phyloP scores from a whole-genome alignment of 1,140 invertebrate species.

The Leguminivora glycinivorella region DNA sequence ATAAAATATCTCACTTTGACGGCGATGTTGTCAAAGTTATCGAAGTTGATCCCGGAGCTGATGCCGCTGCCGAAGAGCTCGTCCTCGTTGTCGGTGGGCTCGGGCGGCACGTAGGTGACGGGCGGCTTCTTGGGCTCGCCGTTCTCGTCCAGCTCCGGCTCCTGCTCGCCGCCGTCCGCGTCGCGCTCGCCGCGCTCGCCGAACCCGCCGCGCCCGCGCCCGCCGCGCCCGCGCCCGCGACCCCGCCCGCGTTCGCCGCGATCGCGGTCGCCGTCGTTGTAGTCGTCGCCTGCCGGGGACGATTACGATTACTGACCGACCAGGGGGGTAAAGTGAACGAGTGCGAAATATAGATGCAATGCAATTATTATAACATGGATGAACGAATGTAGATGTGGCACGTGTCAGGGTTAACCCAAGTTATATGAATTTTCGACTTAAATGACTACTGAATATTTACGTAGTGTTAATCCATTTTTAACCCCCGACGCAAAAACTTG shows the following conservation, averaged over 20 bases:
- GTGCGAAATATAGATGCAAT: too few species aligned
- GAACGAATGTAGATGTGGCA: too few species aligned
- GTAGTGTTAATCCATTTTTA: too few species aligned
- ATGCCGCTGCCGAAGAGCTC: conserved; percentile 86
- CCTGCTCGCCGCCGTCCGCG: conserved; percentile 34
- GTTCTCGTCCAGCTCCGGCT: conserved; percentile 42
- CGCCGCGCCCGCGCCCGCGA: conserved; percentile 35
- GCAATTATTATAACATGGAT: too few species aligned
- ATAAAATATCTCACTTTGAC: conserved; percentile 82
- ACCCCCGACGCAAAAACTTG: too few species aligned
- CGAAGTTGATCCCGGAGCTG: conserved; percentile 92
- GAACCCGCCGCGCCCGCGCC: conserved; percentile 44
- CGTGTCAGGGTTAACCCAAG: too few species aligned
- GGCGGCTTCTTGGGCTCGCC: conserved; percentile 74
- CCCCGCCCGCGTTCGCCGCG: conserved; percentile 47
- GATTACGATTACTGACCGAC: conserved; percentile 42
- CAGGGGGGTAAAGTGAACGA: too few species aligned
- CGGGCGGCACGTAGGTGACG: conserved; percentile 90
- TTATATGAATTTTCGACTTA: too few species aligned
- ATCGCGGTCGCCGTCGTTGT: conserved; percentile 43
- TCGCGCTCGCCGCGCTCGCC: conserved; percentile 38
- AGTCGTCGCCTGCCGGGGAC: conserved; percentile 38
- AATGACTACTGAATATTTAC: too few species aligned
- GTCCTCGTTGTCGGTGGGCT: conserved; percentile 84
- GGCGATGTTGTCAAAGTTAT: conserved; percentile 90